Evolutionary conservation across 2,797 vertebrate species (phyloP), one percentile per base, ranked within the genome.

Genomic region (Pelochelys cantorii): DNA sequence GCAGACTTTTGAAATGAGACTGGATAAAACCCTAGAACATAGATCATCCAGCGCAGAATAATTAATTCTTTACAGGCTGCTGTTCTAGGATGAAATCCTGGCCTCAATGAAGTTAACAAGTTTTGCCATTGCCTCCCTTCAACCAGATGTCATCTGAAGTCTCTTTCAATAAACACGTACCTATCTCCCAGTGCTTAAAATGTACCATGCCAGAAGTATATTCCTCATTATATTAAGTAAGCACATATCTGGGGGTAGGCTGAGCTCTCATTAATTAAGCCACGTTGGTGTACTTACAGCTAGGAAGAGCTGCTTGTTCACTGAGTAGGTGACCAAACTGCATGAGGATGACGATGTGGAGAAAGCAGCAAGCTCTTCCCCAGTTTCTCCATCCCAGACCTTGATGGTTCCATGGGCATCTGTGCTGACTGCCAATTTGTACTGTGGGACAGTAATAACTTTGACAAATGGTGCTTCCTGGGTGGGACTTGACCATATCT

Each of bases 401-500:
- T 97, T 98, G 84, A 98, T 95, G 5, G 95, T 94, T 42, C 98
- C 97, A 0, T 31, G n/a, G n/a, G 65, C 95, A 68, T 98, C 98
- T 31, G 97, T 86, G 0, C 98, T 98, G 93, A 98, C 92, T 23
- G 97, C 96, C 23, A 98, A 87, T 4, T 96, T 94, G 62, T 42
- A 88, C 92, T 92, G 82, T 12, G 96, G 97, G 52, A 98, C 98
- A 8, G 94, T 82, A 20, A 97, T 71, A 54, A 98, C 95, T 31
- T 84, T 95, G 7, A 96, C 96, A 93, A 98, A 85, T 27, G 98
- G 97, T 56, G 68, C 86, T 78, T 95, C 97, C 96, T 98, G 97
- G 13, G 87, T 86, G 34, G 98, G 97, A 85, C 98, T 98, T 57
- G 97, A 97, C 98, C 98, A 98, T 79, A 98, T 91, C 90, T 97